These are phyloP conservation scores for Bombus polaris DNA, from an alignment of 1,140 invertebrate genomes.

Conservation along the genomic window DNA sequence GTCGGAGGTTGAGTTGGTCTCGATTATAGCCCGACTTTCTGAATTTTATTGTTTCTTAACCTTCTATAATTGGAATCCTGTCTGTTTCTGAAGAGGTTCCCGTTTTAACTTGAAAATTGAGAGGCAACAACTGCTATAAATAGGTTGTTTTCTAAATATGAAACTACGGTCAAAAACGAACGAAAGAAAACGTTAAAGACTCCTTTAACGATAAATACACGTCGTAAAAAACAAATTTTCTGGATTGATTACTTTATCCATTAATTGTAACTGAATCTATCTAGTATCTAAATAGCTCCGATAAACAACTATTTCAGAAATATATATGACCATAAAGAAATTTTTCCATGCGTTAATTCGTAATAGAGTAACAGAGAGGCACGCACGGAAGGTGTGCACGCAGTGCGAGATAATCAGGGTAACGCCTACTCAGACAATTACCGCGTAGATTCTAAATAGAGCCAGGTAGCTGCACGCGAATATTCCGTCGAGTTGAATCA, in stretches of 20 bases:
- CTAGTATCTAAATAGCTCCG: background rate
- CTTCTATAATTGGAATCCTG: too few species aligned
- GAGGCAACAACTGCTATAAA: too few species aligned
- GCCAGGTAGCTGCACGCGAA: background rate
- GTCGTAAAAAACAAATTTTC: background rate
- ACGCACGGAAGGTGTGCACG: background rate
- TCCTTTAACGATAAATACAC: background rate
- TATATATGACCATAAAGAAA: background rate
- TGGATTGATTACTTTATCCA: background rate
- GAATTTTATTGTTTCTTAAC: background rate
- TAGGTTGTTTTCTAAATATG: background rate
- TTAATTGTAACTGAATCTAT: background rate
- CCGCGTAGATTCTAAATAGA: conserved; percentile 1
- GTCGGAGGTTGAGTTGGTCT: background rate
- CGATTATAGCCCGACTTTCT: background rate
- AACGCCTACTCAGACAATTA: background rate
- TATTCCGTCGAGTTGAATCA: background rate
- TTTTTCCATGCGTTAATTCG: background rate
- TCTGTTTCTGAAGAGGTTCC: too few species aligned
- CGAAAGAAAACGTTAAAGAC: background rate
- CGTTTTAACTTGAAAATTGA: too few species aligned
- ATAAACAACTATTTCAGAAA: background rate
- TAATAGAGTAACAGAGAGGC: background rate
- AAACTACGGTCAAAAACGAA: background rate
- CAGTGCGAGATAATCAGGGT: background rate